Evolutionary conservation across 2,113 vertebrate genomes (phyloP).

Genomic region (Corythoichthys intestinalis): DNA sequence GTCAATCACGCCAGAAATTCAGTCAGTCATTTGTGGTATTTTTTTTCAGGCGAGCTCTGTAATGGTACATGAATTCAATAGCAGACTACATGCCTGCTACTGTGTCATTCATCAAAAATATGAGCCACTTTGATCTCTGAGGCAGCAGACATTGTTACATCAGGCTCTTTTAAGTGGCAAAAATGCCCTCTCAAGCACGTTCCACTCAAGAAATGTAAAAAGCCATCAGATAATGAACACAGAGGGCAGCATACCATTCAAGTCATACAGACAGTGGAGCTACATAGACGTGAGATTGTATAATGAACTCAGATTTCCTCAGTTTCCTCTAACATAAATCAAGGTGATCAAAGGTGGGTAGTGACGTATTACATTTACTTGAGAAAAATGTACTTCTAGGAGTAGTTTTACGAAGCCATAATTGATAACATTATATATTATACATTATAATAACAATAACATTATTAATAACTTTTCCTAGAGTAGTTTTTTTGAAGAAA

Average conservation of each 20-base stretch:
- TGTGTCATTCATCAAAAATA: slow-evolving; percentile 25
- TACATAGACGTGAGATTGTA: slow-evolving; percentile 7
- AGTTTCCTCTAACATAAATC: slow-evolving; percentile 41
- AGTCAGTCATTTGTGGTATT: neutral
- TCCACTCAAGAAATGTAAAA: slow-evolving; percentile 26
- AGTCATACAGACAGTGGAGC: slow-evolving; percentile 7
- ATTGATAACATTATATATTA: too few relatives aligned
- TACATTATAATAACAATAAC: too few relatives aligned
- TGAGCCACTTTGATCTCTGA: slow-evolving; percentile 41
- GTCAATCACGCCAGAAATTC: neutral
- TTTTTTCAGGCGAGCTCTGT: slow-evolving; percentile 15
- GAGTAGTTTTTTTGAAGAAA: too few relatives aligned
- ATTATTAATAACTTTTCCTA: too few relatives aligned
- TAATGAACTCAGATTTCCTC: slow-evolving; percentile 4
- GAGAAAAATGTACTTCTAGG: too few relatives aligned
- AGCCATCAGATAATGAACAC: slow-evolving; percentile 1
- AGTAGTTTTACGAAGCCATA: too few relatives aligned
- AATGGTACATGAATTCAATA: slow-evolving; percentile 24
- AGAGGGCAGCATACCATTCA: slow-evolving; percentile 5
- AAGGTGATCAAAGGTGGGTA: too few relatives aligned
- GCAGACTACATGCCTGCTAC: slow-evolving; percentile 25
- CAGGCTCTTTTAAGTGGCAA: slow-evolving; percentile 19
- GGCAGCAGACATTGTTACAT: slow-evolving; percentile 33
- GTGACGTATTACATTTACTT: too few relatives aligned
- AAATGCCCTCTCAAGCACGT: slow-evolving; percentile 19